Conservation (phyloP, 2,888 invertebrate genomes). For the Drosophila nr. perissopoda region DNA sequence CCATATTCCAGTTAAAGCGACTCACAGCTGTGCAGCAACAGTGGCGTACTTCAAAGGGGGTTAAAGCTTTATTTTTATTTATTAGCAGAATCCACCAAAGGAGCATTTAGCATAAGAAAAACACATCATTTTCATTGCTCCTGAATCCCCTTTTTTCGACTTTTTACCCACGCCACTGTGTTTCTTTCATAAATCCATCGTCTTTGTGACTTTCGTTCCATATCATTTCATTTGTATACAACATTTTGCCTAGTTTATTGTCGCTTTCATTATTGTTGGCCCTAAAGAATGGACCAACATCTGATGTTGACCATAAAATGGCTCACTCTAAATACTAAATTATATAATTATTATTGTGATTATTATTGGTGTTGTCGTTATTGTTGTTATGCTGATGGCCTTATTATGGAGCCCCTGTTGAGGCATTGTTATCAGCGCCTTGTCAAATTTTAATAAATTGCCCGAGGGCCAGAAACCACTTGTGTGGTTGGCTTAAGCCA, state of each 20-base stretch:
- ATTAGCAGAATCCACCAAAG: not conserved
- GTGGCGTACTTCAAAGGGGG: conserved; percentile 44
- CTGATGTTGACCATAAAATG: conserved; percentile 44
- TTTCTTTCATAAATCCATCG: conserved; percentile 17
- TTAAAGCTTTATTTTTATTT: no score
- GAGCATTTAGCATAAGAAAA: not conserved
- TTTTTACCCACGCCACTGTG: conserved; percentile 39
- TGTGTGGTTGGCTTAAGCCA: conserved; percentile 60
- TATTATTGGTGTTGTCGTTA: conserved; percentile 22
- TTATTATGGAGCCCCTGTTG: conserved; percentile 43
- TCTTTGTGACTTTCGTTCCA: conserved; percentile 24
- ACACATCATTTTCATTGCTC: not conserved
- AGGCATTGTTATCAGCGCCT: conserved; percentile 65
- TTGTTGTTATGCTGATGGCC: conserved; percentile 46
- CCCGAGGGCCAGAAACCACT: conserved; percentile 19
- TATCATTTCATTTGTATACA: conserved; percentile 41
- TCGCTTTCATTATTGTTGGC: conserved; percentile 44
- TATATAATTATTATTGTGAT: conserved; percentile 67
- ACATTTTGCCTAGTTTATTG: conserved; percentile 60
- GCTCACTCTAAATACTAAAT: conserved; percentile 62
- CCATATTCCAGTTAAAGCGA: conserved; percentile 70
- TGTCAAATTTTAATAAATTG: conserved; percentile 61
- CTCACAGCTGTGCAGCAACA: conserved; percentile 64
- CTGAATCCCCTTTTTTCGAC: not conserved
- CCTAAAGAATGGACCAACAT: conserved; percentile 31